Percentiles rank a stretch among this genome's conserved stretches.
These are phyloP conservation scores for Hypercompe scribonia DNA, from an alignment of 2,888 invertebrate genomes.

Conservation along the genomic window DNA sequence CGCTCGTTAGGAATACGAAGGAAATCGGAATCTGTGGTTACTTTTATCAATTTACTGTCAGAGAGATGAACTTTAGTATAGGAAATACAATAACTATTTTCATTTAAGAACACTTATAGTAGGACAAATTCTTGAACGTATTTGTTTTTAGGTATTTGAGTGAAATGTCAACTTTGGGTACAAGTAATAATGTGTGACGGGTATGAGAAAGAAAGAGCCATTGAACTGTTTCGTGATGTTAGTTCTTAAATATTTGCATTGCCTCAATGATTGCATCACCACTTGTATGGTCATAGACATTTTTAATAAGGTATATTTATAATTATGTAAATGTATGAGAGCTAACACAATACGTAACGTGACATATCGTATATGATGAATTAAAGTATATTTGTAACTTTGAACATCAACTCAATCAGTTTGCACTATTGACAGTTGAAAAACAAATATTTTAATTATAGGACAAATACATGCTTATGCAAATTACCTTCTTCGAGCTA, in stretches of 20 bases:
- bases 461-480: too few relatives aligned
- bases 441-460: too few relatives aligned
- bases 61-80: neutral
- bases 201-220: neutral
- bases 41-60: constrained; percentile 22
- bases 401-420: too few relatives aligned
- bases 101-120: neutral
- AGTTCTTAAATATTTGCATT: neutral
- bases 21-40: constrained; percentile 31
- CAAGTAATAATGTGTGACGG: neutral
- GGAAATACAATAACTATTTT: neutral
- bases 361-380: too few relatives aligned
- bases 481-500: too few relatives aligned
- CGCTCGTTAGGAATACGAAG: constrained; percentile 38
- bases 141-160: neutral
- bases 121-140: neutral
- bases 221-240: neutral
- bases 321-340: too few relatives aligned
- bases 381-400: too few relatives aligned
- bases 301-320: too few relatives aligned
- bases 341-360: too few relatives aligned
- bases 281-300: too few relatives aligned
- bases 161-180: too few relatives aligned
- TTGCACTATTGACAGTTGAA: too few relatives aligned
- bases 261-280: neutral